Percentiles rank a stretch among this genome's conserved stretches.
phyloP scores from a whole-genome alignment of 2,113 vertebrate species.

The Thalassoma bifasciatum region DNA sequence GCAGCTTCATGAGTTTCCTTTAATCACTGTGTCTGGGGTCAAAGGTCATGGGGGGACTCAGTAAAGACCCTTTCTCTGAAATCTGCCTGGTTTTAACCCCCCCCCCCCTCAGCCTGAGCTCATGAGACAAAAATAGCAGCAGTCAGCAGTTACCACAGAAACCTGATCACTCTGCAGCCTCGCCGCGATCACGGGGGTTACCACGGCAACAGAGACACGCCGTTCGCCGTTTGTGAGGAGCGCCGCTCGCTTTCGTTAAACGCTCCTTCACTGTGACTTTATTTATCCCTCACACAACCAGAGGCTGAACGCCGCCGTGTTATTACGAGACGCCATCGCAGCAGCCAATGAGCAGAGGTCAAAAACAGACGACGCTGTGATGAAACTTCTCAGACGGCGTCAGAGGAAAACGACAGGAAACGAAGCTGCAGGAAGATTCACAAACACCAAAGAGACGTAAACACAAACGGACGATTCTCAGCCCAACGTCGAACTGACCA shows the following conservation, averaged over 20 bases:
- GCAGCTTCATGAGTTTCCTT: too few species aligned
- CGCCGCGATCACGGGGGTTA: conserved; percentile 69
- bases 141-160: conserved; percentile 82
- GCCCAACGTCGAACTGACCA: too few species aligned
- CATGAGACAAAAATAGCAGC: conserved; percentile 72
- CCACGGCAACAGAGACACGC: conserved; percentile 85
- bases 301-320: too few species aligned
- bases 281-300: conserved; percentile 23
- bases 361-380: too few species aligned
- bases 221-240: conserved; percentile 73
- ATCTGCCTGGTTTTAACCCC: conserved; percentile 46
- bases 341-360: too few species aligned
- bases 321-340: too few species aligned
- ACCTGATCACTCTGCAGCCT: conserved; percentile 65
- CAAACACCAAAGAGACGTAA: too few species aligned
- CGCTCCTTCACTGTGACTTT: conserved; percentile 63
- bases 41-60: conserved; percentile 18
- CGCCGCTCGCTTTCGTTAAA: conserved; percentile 62
- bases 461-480: too few species aligned
- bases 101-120: conserved; percentile 44
- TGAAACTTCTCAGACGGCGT: too few species aligned
- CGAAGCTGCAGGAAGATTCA: too few species aligned
- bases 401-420: too few species aligned
- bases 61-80: conserved; percentile 28
- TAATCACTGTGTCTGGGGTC: conserved; percentile 8